Base-by-base conservation (phyloP, 2,888 invertebrate genomes). In the Mamestra brassicae region DNA sequence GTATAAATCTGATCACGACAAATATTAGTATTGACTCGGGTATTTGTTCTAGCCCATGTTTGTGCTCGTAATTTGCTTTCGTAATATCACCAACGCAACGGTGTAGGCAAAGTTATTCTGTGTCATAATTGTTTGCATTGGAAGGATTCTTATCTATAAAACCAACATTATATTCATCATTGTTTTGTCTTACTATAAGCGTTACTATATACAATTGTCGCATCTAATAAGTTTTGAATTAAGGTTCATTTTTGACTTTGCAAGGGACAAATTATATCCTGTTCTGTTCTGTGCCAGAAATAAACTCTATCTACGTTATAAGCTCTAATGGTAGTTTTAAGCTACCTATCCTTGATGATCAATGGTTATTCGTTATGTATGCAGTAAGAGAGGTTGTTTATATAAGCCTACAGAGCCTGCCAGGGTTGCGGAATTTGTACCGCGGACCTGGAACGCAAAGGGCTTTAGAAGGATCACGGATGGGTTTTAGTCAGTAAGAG, bases 11-110 rank as follows among this genome's bases (percentile, higher is more conserved):
- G 69, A 66, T 63, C 55, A 8, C 34, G 26, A 62, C 69, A 69
- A 69, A 80, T 84, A 80, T 84, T 84, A 66, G 61, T 74, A 66
- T 63, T 62, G 68, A 55, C 55, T 65, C 8, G n/a, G 62, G 0
- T 74, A 80, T 84, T 80, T 63, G 74, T 68, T 50, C 60, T 17
- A 55, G 17, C 10, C 36, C 5, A 60, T 69, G 69, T 84, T 70
- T 80, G 65, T 5, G 52, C 65, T 36, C 60, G 38, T 65, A 62
- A 80, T 80, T 84, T 80, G 84, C 74, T 70, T 66, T 52, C 55
- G 3, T 74, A 63, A 66, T 80, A 52, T 65, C 65, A 10, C 17
- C 55, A 34, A 66, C 65, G 11, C 26, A 1, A 26, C 26, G 26
- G 26, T 58, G 57, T 60, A 36, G 11, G 54, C 50, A 62, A 36